A percentile compares a stretch with the other conserved stretches of the same genome.
These are phyloP conservation scores for Neoaliturus tenellus DNA, from an alignment of 2,888 invertebrate species.

Conservation along the genomic window DNA sequence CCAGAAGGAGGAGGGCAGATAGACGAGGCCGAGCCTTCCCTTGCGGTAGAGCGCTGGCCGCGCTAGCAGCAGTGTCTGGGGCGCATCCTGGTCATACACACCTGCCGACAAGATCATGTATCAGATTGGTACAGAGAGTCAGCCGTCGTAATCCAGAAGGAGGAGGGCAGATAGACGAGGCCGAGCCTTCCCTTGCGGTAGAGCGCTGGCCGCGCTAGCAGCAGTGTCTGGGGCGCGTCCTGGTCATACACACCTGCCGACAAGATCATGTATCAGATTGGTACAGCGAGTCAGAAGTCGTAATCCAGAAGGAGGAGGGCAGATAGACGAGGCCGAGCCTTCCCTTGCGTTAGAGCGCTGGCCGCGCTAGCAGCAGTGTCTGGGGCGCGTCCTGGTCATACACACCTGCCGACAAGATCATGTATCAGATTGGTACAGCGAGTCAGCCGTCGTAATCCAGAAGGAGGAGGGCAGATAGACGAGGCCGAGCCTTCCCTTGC, in stretches of 20 bases:
- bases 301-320: conserved; percentile 92
- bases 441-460: conserved; percentile 92
- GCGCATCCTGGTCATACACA: conserved; percentile 94
- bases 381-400: conserved; percentile 95
- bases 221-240: no score
- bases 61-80: conserved; percentile 85
- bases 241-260: no score
- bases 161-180: no score
- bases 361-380: conserved; percentile 85
- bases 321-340: conserved; percentile 89
- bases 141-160: no score
- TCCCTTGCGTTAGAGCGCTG: conserved; percentile 88
- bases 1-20: conserved; percentile 93
- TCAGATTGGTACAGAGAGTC: no score
- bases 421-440: conserved; percentile 96
- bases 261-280: no score
- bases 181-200: no score
- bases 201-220: no score
- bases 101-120: no score
- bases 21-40: conserved; percentile 87
- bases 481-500: conserved; percentile 85
- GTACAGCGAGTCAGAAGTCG: conserved; percentile 92
- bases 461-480: conserved; percentile 91
- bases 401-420: conserved; percentile 82
- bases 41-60: conserved; percentile 89